Evolutionary conservation across 2,797 vertebrate species (phyloP).

Genomic region (Balearica regulorum): DNA sequence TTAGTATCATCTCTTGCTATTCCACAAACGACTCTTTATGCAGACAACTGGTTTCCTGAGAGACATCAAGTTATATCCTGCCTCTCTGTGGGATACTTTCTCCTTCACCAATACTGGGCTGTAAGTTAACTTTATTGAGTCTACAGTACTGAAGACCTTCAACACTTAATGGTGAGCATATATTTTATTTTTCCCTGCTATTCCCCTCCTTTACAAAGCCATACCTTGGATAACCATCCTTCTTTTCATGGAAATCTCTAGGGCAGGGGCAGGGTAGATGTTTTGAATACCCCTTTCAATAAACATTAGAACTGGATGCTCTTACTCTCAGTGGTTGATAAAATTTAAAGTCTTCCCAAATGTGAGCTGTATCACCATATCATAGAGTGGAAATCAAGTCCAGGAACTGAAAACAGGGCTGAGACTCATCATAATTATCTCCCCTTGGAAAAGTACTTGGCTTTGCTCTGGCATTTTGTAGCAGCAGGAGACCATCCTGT

Average conservation of each 20-base stretch:
- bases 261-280: background rate
- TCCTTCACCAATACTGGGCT: background rate
- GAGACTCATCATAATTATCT: background rate
- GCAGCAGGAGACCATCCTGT: constrained; percentile 15
- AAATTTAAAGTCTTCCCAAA: background rate
- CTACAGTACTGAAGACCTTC: background rate
- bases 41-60: constrained; percentile 13
- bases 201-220: background rate
- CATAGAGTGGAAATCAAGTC: background rate
- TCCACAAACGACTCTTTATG: background rate
- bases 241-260: background rate
- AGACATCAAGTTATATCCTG: background rate
- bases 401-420: background rate
- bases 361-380: background rate
- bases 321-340: background rate
- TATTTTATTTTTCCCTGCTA: background rate
- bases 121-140: background rate
- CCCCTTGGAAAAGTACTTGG: background rate
- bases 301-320: background rate
- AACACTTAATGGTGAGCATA: background rate
- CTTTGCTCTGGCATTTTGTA: background rate
- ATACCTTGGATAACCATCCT: background rate
- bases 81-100: background rate
- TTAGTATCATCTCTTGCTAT: background rate
- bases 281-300: background rate